These are phyloP conservation scores for Meghimatium bilineatum DNA, from an alignment of 2,888 invertebrate species.

Conservation along the genomic window DNA sequence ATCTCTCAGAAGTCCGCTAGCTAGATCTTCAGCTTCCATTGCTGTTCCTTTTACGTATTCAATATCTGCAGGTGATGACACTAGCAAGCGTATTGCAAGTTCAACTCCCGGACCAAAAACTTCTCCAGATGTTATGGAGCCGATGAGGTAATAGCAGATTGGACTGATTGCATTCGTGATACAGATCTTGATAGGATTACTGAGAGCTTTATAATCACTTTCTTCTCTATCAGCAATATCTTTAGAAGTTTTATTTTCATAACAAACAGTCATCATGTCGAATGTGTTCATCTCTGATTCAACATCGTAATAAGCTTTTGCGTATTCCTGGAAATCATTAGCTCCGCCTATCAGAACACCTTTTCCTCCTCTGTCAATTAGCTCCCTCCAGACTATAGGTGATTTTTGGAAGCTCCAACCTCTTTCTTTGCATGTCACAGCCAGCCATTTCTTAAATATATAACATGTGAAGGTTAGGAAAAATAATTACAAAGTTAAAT, in stretches of 20 bases:
- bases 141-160: slow-evolving; percentile 60
- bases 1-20: slow-evolving; percentile 63
- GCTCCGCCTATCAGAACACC: slow-evolving; percentile 75
- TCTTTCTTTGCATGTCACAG: slow-evolving; percentile 66
- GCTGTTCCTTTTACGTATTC: slow-evolving; percentile 64
- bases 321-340: slow-evolving; percentile 77
- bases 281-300: slow-evolving; percentile 68
- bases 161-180: slow-evolving; percentile 71
- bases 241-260: slow-evolving; percentile 71
- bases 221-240: slow-evolving; percentile 69
- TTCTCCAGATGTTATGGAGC: slow-evolving; percentile 62
- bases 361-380: slow-evolving; percentile 77
- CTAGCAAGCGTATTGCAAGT: slow-evolving; percentile 67
- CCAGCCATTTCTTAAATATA: slow-evolving; percentile 70
- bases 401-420: slow-evolving; percentile 75
- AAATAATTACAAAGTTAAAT: not conserved
- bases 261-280: slow-evolving; percentile 70
- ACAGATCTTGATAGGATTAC: slow-evolving; percentile 71
- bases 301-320: slow-evolving; percentile 74
- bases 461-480: not conserved
- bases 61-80: slow-evolving; percentile 36
- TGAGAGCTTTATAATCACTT: slow-evolving; percentile 56
- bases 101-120: slow-evolving; percentile 69
- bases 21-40: slow-evolving; percentile 73
- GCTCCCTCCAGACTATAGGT: slow-evolving; percentile 77